Percentiles rank a stretch among this genome's conserved stretches.
These are phyloP conservation scores for Halcyon smyrnensis DNA, from an alignment of 2,797 vertebrate species.

Conservation along the genomic window DNA sequence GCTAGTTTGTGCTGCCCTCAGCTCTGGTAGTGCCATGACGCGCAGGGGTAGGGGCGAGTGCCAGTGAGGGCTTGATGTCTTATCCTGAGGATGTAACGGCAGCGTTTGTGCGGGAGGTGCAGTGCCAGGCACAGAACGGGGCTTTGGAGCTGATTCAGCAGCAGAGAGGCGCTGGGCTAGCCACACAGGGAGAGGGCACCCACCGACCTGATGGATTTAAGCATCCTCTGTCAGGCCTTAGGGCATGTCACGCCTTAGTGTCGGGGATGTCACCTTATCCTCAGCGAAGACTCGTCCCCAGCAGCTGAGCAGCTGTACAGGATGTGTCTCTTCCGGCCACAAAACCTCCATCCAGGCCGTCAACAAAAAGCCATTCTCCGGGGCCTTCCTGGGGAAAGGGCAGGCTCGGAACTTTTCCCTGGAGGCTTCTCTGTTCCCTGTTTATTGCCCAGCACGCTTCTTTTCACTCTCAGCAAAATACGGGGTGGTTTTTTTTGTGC, in stretches of 20 bases:
- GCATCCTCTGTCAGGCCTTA: fast-evolving
- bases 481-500: background rate
- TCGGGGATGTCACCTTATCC: background rate
- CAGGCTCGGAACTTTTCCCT: slow-evolving; percentile 5
- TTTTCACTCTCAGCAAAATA: slow-evolving; percentile 39
- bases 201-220: fast-evolving
- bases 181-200: background rate
- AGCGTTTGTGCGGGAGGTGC: background rate
- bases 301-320: background rate
- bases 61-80: fast-evolving
- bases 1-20: background rate
- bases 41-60: background rate
- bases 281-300: background rate
- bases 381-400: slow-evolving; percentile 45
- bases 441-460: slow-evolving; percentile 10
- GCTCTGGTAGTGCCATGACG: background rate
- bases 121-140: fast-evolving
- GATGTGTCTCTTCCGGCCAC: background rate
- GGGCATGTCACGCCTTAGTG: background rate
- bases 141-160: background rate
- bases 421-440: slow-evolving; percentile 21
- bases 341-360: background rate
- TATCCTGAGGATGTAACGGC: background rate
- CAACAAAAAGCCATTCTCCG: slow-evolving; percentile 50
- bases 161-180: background rate